phyloP scores from a whole-genome alignment of 2,888 invertebrate species.

The Nematopogon swammerdamellus region DNA sequence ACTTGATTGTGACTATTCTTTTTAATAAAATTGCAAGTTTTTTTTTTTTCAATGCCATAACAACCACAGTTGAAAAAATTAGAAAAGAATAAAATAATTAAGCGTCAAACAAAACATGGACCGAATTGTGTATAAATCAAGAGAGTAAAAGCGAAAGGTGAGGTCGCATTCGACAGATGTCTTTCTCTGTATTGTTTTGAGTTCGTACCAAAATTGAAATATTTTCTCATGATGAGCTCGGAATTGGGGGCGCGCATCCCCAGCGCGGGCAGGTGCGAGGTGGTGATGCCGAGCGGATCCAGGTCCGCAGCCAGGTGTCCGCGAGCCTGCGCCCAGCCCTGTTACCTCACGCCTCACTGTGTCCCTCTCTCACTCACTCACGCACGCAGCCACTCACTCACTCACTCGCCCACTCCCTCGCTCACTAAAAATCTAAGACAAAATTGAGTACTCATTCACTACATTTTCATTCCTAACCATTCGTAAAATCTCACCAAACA shows the following conservation, averaged over 20 bases:
- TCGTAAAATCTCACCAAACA: no score
- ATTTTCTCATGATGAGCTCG: conserved; percentile 58
- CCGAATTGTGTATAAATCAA: no score
- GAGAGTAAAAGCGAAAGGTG: not conserved
- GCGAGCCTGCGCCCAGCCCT: conserved; percentile 65
- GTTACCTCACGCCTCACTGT: not conserved
- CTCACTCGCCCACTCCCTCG: no score
- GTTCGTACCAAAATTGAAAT: conserved; percentile 53
- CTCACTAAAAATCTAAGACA: no score
- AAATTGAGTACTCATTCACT: no score
- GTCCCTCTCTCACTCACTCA: not conserved
- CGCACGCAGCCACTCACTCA: not conserved
- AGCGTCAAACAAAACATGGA: not conserved
- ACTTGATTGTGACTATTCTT: no score
- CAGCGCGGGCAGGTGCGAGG: conserved; percentile 60
- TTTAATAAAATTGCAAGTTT: no score
- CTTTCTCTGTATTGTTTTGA: not conserved
- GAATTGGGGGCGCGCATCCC: conserved; percentile 49
- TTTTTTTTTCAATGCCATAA: not conserved
- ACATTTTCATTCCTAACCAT: no score
- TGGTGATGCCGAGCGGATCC: conserved; percentile 91
- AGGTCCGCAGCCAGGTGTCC: conserved; percentile 91
- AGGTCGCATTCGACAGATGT: not conserved
- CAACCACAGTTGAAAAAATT: not conserved
- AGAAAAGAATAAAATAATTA: not conserved